A percentile compares a stretch with the other conserved stretches of the same genome.
These are phyloP conservation scores for Sarotherodon lohbergeri DNA, from an alignment of 2,113 vertebrate species.

Conservation along the genomic window DNA sequence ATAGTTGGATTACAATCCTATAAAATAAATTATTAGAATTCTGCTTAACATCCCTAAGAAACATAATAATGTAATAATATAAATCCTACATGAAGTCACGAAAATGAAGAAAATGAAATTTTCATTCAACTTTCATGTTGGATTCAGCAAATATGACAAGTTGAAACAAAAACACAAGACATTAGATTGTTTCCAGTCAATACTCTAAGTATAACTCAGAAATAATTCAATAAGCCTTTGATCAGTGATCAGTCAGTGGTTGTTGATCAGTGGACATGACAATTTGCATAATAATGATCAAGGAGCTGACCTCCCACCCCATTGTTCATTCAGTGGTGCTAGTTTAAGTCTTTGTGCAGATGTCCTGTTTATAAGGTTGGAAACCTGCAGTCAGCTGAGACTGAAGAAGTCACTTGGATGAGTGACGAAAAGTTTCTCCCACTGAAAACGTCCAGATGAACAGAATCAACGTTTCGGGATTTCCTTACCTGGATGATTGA, in stretches of 20 bases:
- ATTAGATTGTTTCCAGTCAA: not conserved
- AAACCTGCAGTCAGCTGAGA: not conserved
- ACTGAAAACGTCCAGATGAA: not conserved
- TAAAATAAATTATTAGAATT: not conserved
- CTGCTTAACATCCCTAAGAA: not conserved
- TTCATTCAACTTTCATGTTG: not conserved
- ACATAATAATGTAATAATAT: not conserved
- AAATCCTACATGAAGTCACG: not conserved
- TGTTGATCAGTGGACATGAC: not conserved
- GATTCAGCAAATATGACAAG: not conserved
- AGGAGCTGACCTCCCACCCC: not conserved
- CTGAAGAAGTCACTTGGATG: not conserved
- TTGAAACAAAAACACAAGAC: not conserved
- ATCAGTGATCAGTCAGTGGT: not conserved
- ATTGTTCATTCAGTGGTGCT: not conserved
- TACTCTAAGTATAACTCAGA: not conserved
- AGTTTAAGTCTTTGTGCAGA: not conserved
- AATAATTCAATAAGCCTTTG: not conserved
- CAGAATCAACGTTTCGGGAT: not conserved
- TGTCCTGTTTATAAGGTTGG: not conserved
- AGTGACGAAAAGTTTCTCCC: not conserved
- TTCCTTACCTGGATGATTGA: not conserved
- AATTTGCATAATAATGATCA: not conserved
- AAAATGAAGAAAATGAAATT: not conserved
- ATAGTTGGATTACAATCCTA: not conserved